Evolutionary conservation across 2,113 vertebrate genomes (phyloP).

Genomic region (Trachemys scripta): DNA sequence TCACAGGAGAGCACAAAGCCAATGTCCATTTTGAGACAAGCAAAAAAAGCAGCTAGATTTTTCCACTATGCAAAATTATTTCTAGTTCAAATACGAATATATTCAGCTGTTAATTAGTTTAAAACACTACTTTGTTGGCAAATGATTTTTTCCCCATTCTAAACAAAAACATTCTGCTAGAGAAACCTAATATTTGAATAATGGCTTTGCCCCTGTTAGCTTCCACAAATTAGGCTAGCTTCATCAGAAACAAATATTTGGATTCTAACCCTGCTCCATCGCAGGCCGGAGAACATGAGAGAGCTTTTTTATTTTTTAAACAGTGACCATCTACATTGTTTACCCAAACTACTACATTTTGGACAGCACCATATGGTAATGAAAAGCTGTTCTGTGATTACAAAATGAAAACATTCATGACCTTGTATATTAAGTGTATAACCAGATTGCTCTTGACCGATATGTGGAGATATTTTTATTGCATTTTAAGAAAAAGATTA

Average conservation of each 20-base stretch:
- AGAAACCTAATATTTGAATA: background rate
- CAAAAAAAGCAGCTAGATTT: background rate
- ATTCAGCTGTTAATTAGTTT: background rate
- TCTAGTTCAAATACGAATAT: slow-evolving; percentile 1
- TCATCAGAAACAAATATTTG: background rate
- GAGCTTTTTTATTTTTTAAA: slow-evolving; percentile 1
- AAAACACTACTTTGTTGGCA: background rate
- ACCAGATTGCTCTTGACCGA: background rate
- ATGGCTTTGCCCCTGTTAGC: background rate
- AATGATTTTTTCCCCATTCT: background rate
- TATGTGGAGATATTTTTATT: background rate
- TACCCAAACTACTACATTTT: background rate
- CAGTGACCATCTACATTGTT: slow-evolving; percentile 21
- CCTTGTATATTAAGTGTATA: background rate
- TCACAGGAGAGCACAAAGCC: background rate
- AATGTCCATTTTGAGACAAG: background rate
- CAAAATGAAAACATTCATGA: background rate
- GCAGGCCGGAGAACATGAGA: background rate
- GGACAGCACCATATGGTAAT: background rate
- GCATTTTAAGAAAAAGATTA: slow-evolving; percentile 32
- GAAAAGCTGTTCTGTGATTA: slow-evolving; percentile 31
- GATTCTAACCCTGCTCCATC: background rate
- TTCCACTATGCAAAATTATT: background rate
- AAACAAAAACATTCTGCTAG: background rate
- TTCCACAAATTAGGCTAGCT: background rate